These are phyloP conservation scores for Xerus inauris DNA, from an alignment of 2,113 vertebrate genomes.

Conservation along the genomic window DNA sequence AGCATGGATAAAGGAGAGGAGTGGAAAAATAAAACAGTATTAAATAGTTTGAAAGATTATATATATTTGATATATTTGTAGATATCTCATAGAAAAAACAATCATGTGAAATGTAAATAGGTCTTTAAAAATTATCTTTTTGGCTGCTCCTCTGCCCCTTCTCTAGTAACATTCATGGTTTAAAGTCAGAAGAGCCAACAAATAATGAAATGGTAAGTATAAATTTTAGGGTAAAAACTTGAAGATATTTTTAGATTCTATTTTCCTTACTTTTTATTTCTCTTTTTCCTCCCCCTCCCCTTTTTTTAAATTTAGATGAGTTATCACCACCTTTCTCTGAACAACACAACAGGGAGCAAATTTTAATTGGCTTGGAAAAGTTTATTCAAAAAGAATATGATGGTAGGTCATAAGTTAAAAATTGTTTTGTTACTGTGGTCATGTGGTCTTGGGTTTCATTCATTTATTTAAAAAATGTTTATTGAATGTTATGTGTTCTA, in stretches of 20 bases:
- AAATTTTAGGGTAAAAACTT: slow-evolving; percentile 49
- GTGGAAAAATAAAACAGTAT: neutral
- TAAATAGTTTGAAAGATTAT: slow-evolving; percentile 52
- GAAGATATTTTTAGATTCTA: slow-evolving; percentile 50
- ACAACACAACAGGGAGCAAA: slow-evolving; percentile 97
- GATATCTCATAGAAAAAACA: neutral
- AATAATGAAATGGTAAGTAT: slow-evolving; percentile 47
- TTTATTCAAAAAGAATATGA: slow-evolving; percentile 99
- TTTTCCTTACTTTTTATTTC: slow-evolving; percentile 45
- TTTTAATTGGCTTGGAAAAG: slow-evolving; percentile 94
- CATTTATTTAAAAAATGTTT: slow-evolving; percentile 51
- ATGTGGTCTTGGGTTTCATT: slow-evolving; percentile 50
- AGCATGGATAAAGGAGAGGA: neutral
- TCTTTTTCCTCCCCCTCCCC: slow-evolving; percentile 7
- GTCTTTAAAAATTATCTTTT: slow-evolving; percentile 47
- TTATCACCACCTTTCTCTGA: slow-evolving; percentile 93
- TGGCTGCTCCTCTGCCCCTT: neutral
- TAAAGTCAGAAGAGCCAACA: slow-evolving; percentile 45
- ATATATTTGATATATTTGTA: slow-evolving; percentile 10
- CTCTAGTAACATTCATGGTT: slow-evolving; percentile 18
- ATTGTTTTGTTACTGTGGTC: slow-evolving; percentile 47
- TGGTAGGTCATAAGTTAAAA: slow-evolving; percentile 87
- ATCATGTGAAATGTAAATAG: slow-evolving; percentile 38
- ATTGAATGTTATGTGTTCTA: slow-evolving; percentile 42
- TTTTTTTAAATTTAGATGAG: slow-evolving; percentile 89